Base-by-base conservation (phyloP, 1,140 invertebrate genomes). In the Dendrolimus kikuchii region DNA sequence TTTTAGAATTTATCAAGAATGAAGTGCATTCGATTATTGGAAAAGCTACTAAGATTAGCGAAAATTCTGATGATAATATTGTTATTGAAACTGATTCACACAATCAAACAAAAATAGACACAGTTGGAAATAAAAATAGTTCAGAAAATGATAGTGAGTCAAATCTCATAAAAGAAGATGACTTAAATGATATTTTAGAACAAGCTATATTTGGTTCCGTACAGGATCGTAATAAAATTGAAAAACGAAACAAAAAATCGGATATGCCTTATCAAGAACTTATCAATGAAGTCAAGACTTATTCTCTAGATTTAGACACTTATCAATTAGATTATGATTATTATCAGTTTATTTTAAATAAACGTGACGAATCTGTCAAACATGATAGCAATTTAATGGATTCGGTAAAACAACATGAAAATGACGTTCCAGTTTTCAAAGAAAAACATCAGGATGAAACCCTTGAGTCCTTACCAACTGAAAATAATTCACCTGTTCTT, bases 121-220 rank as follows among this genome's bases (percentile, higher is more conserved):
- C 23, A 23, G 23, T 23, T 23, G 23, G 23, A 23, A 23, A 23
- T 23, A 23, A 23, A 23, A 23, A 23, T 23, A 23, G 23, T 23
- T 23, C 23, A 23, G 23, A 23, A 23, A 23, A 23, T 23, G 1
- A 23, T 23, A 23, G 3, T 23, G 46, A 57, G 40, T 7, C 44
- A 40, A 50, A 53, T 45, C 37, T 7, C 5, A 38, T 46, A 5
- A 41, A 10, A 7, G 49, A 61, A 51, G 57, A 58, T 47, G 54
- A 63, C 38, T 61, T 62, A 46, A 44, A 57, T 5, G 60, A 71
- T 7, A 55, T 71, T 51, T 49, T 88, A 36, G 81, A 86, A 64
- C 68, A 80, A 69, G 83, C 65, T 38, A 87, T 88, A 55, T 88
- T 88, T 67, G 87, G 87, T 46, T 88, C 86, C 8, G 80, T 88